Evolutionary conservation across 2,113 vertebrate genomes (phyloP), one percentile per base, ranked within the genome.

Genomic region (Neofelis nebulosa): DNA sequence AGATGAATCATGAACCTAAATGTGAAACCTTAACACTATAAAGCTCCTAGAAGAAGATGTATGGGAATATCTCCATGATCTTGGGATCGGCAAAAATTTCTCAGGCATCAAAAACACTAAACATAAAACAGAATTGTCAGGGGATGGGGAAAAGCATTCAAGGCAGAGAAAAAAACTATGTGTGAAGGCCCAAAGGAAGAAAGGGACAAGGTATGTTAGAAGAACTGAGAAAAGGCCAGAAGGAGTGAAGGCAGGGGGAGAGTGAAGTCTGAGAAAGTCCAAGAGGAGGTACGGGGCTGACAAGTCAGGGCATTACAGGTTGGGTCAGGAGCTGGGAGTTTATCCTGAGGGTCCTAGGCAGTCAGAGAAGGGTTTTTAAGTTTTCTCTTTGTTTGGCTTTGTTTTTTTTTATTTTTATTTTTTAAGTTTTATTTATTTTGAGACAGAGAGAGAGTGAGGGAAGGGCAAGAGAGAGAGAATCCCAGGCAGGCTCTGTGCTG

Each of bases 11-110:
- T 2, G 45, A n/a, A 27, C 71, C 71, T 93, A 63, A 69, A 80
- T 76, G 21, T 55, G 52, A 95, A 89, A 45, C 27, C 16, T 71
- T 71, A 90, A 91, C 25, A 73, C n/a, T 90, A 55, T 31, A 50
- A 61, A 74, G 50, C 25, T 68, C 82, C 63, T 92, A 74, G 48
- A 90, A 89, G 79, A 88, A 61, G 94, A 79, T 61, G 79, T n/a
- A 71, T 15, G 55, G 48, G 29, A 87, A 21, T 90, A 84, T 16
- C 14, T 86, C 55, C 16, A 52, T 73, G 65, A 95, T 38, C 57
- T 74, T 92, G 91, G 36, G 21, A 92, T 31, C 92, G 45, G 76
- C 66, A 86, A 97, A 68, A 48, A 41, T 79, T 95, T 96, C 48
- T 91, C 33, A 89, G 87, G 63, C 29, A 94, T 71, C 73, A 78